These are phyloP conservation scores for Sebastiscus tertius DNA, from an alignment of 2,797 vertebrate species.

Conservation along the genomic window DNA sequence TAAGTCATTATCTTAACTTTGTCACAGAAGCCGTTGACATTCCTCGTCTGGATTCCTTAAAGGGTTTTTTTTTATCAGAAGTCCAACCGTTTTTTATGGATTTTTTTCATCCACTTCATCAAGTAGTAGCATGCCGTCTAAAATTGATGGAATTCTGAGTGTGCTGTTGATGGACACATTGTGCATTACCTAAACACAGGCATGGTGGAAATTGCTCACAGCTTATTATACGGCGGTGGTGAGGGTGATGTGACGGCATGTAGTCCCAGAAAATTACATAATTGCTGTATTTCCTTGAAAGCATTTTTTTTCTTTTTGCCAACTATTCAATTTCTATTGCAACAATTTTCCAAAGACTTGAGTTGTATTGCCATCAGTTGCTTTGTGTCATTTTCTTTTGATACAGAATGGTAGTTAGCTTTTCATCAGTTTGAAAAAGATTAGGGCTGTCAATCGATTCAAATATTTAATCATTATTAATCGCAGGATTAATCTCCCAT, in stretches of 20 bases:
- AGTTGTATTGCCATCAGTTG: not conserved
- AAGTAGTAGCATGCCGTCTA: not conserved
- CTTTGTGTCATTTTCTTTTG: not conserved
- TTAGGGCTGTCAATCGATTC: too few species aligned
- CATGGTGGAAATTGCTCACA: not conserved
- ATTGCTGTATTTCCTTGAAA: not conserved
- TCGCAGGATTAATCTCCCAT: too few species aligned
- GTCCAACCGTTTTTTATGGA: not conserved
- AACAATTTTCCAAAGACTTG: not conserved
- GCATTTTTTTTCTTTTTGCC: not conserved
- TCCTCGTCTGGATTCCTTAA: slow-evolving; percentile 20
- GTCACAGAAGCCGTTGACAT: slow-evolving; percentile 24
- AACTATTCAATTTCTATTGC: not conserved
- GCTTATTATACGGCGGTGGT: not conserved
- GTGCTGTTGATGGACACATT: not conserved
- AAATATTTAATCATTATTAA: too few species aligned
- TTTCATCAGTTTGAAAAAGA: not conserved
- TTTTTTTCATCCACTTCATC: not conserved
- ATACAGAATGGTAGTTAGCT: not conserved
- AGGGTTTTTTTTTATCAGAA: not conserved
- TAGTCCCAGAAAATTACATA: not conserved
- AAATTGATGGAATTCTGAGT: not conserved
- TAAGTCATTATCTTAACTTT: slow-evolving; percentile 26
- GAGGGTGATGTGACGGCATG: not conserved
- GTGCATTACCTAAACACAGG: not conserved